Conservation (phyloP, 1,140 invertebrate genomes). For the Pachyrhynchus sulphureomaculatus region DNA sequence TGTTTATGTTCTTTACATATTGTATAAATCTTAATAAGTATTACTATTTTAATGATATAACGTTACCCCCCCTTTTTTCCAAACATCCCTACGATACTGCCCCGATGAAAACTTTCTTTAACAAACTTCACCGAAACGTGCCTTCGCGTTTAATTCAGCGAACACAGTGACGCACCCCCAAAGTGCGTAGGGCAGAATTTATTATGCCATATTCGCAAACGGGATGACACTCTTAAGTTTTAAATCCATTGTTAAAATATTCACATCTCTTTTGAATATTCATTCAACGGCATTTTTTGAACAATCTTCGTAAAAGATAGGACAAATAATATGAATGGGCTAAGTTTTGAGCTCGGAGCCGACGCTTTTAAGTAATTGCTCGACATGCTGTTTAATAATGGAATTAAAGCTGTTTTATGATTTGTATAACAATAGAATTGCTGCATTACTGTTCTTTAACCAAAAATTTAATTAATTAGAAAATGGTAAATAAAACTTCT, state of each 20-base stretch:
- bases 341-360: conserved; percentile 9
- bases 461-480: too few species aligned
- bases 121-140: background rate
- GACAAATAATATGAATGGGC: conserved; percentile 12
- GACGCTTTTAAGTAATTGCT: conserved; percentile 24
- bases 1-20: too few species aligned
- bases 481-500: too few species aligned
- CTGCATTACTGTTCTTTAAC: too few species aligned
- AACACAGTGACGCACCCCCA: background rate
- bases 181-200: conserved; percentile 11
- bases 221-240: conserved; percentile 14
- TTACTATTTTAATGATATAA: too few species aligned
- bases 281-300: conserved; percentile 15
- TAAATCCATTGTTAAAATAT: conserved; percentile 21
- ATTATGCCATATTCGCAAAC: conserved; percentile 1
- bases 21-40: too few species aligned
- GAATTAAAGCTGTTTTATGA: conserved; percentile 21
- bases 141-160: conserved; percentile 9
- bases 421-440: conserved; percentile 18
- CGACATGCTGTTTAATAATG: conserved; percentile 13
- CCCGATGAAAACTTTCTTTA: too few species aligned
- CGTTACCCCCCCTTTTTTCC: too few species aligned
- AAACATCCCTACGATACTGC: too few species aligned
- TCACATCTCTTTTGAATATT: conserved; percentile 11
- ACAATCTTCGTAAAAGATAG: conserved; percentile 7